Base-by-base conservation (phyloP, 2,113 vertebrate genomes). In the Dipodomys stephensi region DNA sequence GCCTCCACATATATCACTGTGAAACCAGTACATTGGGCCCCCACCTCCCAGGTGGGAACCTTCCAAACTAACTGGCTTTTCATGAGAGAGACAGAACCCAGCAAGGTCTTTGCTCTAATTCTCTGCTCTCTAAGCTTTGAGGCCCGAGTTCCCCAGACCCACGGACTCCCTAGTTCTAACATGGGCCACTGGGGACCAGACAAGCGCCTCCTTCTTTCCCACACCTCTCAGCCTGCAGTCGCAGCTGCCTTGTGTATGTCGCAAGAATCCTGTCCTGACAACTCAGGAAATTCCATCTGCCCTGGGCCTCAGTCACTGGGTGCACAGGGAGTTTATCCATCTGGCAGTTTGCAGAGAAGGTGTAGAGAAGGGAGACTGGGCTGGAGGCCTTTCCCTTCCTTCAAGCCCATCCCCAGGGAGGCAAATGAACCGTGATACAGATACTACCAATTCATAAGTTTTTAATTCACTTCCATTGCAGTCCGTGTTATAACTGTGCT, bases 251-350 rank as follows among this genome's bases (percentile, higher is more conserved):
- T 1, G 0, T 76, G 69, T 82, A 74, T 23, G 76, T 79, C 46
- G 18, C 4, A 0, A 71, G 92, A 88, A 86, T 32, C 72, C 28
- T 1, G 32, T 32, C 88, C 93, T 92, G 92, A 85, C 84, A 92
- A 76, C 69, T 82, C 83, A 62, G 94, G 95, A 97, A 94, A 94
- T 94, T 89, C 93, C 81, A 35, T 35, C 72, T 23, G 18, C 60
- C 69, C 39, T 0, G 0, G 28, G 30, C 80, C 68, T 73, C 4
- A 15, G 83, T 39, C 76, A 86, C 71, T 23, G 46, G 62, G 90
- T 46, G 46, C 90, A 78, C 32, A 90, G 65, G 69, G 90, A 91
- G 92, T 78, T 77, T 82, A 49, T 94, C 81, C 87, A 95, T 84
- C 81, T 94, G 95, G 86, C 15, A 35, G 78, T 77, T 81, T 44